phyloP scores from a whole-genome alignment of 2,797 vertebrate genomes.

The Manis crassicaudata region DNA sequence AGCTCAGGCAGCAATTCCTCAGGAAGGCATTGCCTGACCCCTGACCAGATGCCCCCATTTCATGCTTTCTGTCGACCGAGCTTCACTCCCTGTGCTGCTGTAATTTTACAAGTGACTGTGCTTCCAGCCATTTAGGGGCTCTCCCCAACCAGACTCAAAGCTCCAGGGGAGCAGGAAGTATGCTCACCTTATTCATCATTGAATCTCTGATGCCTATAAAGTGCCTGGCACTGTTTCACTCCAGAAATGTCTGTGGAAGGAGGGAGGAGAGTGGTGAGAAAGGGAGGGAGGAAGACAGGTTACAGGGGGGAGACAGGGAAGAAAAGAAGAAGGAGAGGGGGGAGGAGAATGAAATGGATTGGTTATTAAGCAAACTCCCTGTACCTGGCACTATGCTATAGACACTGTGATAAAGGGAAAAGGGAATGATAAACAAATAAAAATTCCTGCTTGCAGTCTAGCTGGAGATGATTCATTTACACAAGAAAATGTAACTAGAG shows the following conservation, averaged over 20 bases:
- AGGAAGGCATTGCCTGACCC: background rate
- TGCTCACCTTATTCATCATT: background rate
- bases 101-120: background rate
- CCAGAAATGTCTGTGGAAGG: background rate
- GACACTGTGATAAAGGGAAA: background rate
- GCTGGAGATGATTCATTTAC: constrained; percentile 53
- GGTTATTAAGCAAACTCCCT: background rate
- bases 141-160: background rate
- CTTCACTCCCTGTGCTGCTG: rapidly evolving
- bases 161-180: background rate
- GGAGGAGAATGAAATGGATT: background rate
- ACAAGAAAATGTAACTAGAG: constrained; percentile 36
- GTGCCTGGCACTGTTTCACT: background rate
- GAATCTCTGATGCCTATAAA: background rate
- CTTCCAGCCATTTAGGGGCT: background rate
- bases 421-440: background rate
- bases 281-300: too few relatives aligned
- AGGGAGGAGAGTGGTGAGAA: background rate
- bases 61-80: background rate
- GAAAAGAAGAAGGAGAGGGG: background rate
- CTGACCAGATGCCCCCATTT: background rate
- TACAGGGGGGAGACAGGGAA: rapidly evolving
- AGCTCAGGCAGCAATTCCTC: rapidly evolving
- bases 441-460: background rate
- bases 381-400: background rate